Evolutionary conservation across 2,888 invertebrate genomes (phyloP).

Genomic region (Leptopterna dolabrata): DNA sequence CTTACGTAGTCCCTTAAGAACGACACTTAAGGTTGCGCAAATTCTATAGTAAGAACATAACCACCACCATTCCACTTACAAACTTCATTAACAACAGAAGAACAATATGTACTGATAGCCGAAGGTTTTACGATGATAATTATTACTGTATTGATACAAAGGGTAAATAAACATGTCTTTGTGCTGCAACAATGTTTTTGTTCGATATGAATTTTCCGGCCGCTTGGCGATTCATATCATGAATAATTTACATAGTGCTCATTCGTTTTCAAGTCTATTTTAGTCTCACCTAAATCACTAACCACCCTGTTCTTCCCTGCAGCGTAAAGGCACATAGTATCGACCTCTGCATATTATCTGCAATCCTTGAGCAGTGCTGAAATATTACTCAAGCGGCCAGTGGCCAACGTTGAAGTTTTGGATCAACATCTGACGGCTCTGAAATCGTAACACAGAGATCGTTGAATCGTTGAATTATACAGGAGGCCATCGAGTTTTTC

Average conservation of each 20-base stretch:
- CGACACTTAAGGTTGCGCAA: too few relatives aligned
- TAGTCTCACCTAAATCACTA: not conserved
- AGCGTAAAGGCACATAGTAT: not conserved
- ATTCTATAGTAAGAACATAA: too few relatives aligned
- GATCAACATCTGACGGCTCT: not conserved
- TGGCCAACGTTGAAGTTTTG: not conserved
- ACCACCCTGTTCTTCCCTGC: not conserved
- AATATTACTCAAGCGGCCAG: not conserved
- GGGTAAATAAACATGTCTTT: too few relatives aligned
- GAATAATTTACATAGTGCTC: not conserved
- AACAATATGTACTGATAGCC: too few relatives aligned
- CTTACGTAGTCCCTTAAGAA: too few relatives aligned
- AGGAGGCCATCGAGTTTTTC: not conserved
- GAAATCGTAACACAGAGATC: not conserved
- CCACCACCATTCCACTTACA: too few relatives aligned
- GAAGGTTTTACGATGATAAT: too few relatives aligned
- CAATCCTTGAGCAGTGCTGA: slow-evolving; percentile 3
- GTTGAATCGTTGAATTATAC: not conserved
- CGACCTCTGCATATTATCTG: not conserved
- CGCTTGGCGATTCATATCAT: not conserved
- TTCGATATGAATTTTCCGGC: not conserved
- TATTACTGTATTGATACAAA: too few relatives aligned
- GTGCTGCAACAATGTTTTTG: not conserved
- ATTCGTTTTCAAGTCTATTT: slow-evolving; percentile 3
- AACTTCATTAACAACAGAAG: too few relatives aligned